Evolutionary conservation across 2,888 invertebrate genomes (phyloP), one percentile per base, ranked within the genome.

Genomic region (Patella caerulea): DNA sequence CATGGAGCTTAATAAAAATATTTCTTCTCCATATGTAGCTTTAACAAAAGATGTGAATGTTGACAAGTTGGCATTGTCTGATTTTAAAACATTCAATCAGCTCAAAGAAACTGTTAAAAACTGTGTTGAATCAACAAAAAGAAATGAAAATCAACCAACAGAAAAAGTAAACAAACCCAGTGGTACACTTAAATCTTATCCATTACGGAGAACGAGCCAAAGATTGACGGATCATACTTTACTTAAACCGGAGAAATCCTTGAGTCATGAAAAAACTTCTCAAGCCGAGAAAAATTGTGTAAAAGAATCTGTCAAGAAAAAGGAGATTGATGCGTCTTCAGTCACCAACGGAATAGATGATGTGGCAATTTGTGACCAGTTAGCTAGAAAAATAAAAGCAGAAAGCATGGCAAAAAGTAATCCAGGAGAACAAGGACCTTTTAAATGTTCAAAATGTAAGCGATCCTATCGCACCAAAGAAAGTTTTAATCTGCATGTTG

Each of bases 381-480:
- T 90, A 93, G 94, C 81, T 93, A 94, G 29, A 94, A 93, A 89
- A 76, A 91, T 91, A 74, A 91, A 91, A 82, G 88, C 89, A 53
- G 90, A 91, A 81, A 90, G 90, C 80, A 82, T 91, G 71, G 90
- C 91, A 3, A 88, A 90, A 55, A 90, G 90, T 78, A 84, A 84
- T 73, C 86, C 88, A 4, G 87, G 86, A 29, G 88, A 88, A n/a
- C 85, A 86, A 72, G 91, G 91, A 4, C 95, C 96, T 11, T 96
- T 97, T 0, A 95, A 96, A 86, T 98, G 97, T 91, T 95, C 95
- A 85, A 94, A 96, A 82, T 98, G 97, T 89, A 96, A 96, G 86
- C 95, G 97, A 71, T 73, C 88, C 77, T 91, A 91, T 81, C 86
- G 91, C 65, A 92, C 92, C 1, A 87, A 86, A 76, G 90, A 90